A percentile compares a stretch with the other conserved stretches of the same genome.
Evolutionary conservation across 64 coral and sea anemone species (phyloP).

Genomic region (Platygyra sinensis): DNA sequence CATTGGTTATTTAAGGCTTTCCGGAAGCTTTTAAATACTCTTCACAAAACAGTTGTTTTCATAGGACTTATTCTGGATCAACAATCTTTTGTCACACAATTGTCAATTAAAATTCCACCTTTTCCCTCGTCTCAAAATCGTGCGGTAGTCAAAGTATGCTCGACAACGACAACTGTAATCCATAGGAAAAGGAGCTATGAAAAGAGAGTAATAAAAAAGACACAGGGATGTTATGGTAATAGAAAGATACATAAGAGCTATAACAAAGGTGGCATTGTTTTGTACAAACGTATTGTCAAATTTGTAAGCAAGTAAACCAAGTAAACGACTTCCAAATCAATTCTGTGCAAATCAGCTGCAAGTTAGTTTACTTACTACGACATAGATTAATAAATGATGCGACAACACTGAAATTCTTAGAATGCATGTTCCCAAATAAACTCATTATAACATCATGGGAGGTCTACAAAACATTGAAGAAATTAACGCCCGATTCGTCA

Average conservation of each 20-base stretch:
- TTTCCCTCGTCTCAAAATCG: neutral
- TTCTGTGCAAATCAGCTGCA: too few relatives aligned
- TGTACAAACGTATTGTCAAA: too few relatives aligned
- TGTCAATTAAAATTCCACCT: neutral
- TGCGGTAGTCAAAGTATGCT: neutral
- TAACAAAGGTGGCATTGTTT: too few relatives aligned
- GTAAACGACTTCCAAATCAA: too few relatives aligned
- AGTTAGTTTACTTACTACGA: too few relatives aligned
- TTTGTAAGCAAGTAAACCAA: too few relatives aligned
- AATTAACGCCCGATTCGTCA: too few relatives aligned
- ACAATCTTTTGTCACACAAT: neutral
- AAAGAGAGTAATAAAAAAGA: neutral
- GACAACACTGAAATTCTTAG: too few relatives aligned
- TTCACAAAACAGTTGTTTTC: neutral
- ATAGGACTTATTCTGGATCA: slow-evolving; percentile 1
- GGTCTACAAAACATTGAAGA: too few relatives aligned
- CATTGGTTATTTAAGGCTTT: neutral
- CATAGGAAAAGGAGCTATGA: neutral
- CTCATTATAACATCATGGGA: too few relatives aligned
- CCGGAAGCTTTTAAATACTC: neutral
- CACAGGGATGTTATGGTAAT: neutral
- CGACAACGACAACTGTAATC: neutral
- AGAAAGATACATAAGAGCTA: neutral
- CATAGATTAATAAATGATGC: too few relatives aligned
- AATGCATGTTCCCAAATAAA: too few relatives aligned